These are phyloP conservation scores for Hermaeophaga mercurialis DNA, from an alignment of 2,888 invertebrate species.

Conservation along the genomic window DNA sequence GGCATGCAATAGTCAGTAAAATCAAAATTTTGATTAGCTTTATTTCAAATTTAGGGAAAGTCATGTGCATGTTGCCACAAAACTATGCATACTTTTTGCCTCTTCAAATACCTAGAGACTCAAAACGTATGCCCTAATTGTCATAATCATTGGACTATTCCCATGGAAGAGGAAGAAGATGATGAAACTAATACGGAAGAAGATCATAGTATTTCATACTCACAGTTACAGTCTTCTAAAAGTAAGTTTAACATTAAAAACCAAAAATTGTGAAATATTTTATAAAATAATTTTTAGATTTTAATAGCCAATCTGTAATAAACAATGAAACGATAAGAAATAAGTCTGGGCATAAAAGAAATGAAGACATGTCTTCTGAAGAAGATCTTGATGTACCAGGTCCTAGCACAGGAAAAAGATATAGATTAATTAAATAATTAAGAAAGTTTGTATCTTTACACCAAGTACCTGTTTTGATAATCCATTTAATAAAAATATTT, in stretches of 20 bases:
- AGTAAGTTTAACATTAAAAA: not conserved
- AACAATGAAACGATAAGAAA: not conserved
- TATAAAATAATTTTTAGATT: not conserved
- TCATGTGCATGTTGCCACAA: constrained; percentile 19
- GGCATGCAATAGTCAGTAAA: too few relatives aligned
- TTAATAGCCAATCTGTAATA: not conserved
- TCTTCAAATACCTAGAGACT: constrained; percentile 19
- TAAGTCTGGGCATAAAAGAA: not conserved
- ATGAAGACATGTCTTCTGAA: constrained; percentile 5
- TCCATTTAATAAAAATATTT: too few relatives aligned
- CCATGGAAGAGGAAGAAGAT: constrained; percentile 1
- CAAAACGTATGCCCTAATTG: constrained; percentile 26
- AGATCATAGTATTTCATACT: not conserved
- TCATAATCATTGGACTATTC: constrained; percentile 1
- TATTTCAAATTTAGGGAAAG: constrained; percentile 24
- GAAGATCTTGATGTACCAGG: constrained; percentile 18
- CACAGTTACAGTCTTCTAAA: not conserved
- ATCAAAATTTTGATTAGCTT: not conserved
- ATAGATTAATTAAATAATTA: too few relatives aligned
- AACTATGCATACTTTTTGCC: constrained; percentile 21
- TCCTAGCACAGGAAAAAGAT: constrained; percentile 19
- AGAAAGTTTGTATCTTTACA: too few relatives aligned
- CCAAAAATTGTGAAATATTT: not conserved
- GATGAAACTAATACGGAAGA: not conserved
- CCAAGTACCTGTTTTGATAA: too few relatives aligned